Evolutionary conservation across 35 echinoderm and acorn worm species (phyloP).

Genomic region (Anneissia japonica): DNA sequence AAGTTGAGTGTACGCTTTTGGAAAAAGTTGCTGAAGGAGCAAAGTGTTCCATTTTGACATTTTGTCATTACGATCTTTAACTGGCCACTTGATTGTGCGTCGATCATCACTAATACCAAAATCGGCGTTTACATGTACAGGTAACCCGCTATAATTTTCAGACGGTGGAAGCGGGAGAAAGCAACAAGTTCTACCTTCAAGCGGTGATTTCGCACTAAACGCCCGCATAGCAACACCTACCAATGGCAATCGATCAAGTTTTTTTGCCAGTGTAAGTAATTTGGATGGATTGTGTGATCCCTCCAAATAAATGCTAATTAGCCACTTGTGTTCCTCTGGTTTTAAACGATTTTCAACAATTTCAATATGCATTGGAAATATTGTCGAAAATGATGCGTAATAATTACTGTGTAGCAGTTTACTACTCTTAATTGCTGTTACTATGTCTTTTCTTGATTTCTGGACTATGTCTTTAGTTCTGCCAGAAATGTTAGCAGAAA

Average conservation of each 20-base stretch:
- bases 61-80: slow-evolving; percentile 53
- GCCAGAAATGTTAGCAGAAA: neutral
- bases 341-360: neutral
- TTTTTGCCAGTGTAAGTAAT: neutral
- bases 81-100: slow-evolving; percentile 68
- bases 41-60: slow-evolving; percentile 69
- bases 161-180: slow-evolving; percentile 75
- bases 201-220: neutral
- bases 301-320: neutral
- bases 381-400: neutral
- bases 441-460: neutral
- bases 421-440: neutral
- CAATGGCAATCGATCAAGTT: slow-evolving; percentile 28
- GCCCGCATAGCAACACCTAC: slow-evolving; percentile 15
- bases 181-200: slow-evolving; percentile 60
- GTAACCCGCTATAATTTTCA: slow-evolving; percentile 39
- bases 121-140: slow-evolving; percentile 88
- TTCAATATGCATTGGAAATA: neutral
- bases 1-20: slow-evolving; percentile 34
- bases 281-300: neutral
- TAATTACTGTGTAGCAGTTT: neutral
- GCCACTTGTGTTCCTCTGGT: slow-evolving; percentile 25
- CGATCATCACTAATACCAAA: slow-evolving; percentile 80
- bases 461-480: neutral
- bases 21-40: slow-evolving; percentile 55